Evolutionary conservation across 2,113 vertebrate genomes (phyloP).

Genomic region (Halichoerus grypus): DNA sequence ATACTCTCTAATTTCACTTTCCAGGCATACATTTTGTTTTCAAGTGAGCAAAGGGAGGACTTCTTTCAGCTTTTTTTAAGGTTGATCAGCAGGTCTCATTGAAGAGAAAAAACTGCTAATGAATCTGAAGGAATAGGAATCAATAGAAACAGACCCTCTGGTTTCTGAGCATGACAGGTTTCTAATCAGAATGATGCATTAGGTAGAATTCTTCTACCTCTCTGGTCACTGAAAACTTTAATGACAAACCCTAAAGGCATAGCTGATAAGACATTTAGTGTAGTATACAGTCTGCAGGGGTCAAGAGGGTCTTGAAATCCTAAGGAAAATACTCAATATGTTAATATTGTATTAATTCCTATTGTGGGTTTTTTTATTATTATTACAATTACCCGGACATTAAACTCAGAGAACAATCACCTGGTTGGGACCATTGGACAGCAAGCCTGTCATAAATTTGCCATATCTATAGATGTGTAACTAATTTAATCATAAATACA

Average conservation of each 20-base stretch:
- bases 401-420: not conserved
- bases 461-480: not conserved
- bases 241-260: slow-evolving; percentile 48
- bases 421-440: not conserved
- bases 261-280: not conserved
- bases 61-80: slow-evolving; percentile 42
- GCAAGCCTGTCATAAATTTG: not conserved
- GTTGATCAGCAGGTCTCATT: slow-evolving; percentile 51
- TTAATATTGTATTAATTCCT: not conserved
- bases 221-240: slow-evolving; percentile 61
- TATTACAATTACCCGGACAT: not conserved
- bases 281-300: not conserved
- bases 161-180: slow-evolving; percentile 62
- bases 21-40: not conserved
- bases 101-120: slow-evolving; percentile 59
- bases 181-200: slow-evolving; percentile 71
- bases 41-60: not conserved
- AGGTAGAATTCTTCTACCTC: slow-evolving; percentile 38
- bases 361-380: not conserved
- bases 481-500: slow-evolving; percentile 48
- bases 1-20: slow-evolving; percentile 69
- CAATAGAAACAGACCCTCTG: slow-evolving; percentile 40
- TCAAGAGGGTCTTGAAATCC: not conserved
- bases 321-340: not conserved
- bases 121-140: slow-evolving; percentile 44